A percentile compares a stretch with the other conserved stretches of the same genome.
These are phyloP conservation scores for Diprion similis DNA, from an alignment of 1,140 invertebrate genomes.

Conservation along the genomic window DNA sequence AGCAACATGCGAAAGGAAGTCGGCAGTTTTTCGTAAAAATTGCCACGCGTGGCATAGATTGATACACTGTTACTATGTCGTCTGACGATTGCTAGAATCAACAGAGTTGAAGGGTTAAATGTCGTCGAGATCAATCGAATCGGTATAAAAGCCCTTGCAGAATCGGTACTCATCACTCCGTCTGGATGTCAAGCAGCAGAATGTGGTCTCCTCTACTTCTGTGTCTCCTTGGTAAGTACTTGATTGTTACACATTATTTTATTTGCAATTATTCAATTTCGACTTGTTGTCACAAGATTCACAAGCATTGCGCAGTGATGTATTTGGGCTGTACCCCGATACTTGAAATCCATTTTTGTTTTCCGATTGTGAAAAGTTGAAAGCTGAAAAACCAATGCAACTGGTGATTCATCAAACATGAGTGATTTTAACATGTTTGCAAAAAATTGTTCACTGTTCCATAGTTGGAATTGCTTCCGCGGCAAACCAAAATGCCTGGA, in stretches of 20 bases:
- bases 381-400: too few relatives aligned
- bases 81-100: background rate
- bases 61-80: background rate
- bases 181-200: background rate
- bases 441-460: background rate
- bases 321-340: too few relatives aligned
- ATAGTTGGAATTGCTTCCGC: background rate
- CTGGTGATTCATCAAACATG: too few relatives aligned
- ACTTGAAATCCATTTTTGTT: too few relatives aligned
- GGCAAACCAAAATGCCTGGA: slow-evolving; percentile 36
- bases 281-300: background rate
- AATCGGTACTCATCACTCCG: background rate
- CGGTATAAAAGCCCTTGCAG: background rate
- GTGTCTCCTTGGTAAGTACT: background rate
- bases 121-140: background rate
- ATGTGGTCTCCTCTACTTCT: slow-evolving; percentile 2
- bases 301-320: too few relatives aligned
- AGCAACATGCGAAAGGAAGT: background rate
- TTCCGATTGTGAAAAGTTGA: too few relatives aligned
- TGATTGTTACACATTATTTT: background rate
- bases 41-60: background rate
- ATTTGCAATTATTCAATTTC: background rate
- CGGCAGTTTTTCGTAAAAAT: background rate
- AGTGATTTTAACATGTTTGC: too few relatives aligned
- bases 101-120: background rate